Base-by-base conservation (phyloP, 2,113 vertebrate species). In the Aphyosemion australe region DNA sequence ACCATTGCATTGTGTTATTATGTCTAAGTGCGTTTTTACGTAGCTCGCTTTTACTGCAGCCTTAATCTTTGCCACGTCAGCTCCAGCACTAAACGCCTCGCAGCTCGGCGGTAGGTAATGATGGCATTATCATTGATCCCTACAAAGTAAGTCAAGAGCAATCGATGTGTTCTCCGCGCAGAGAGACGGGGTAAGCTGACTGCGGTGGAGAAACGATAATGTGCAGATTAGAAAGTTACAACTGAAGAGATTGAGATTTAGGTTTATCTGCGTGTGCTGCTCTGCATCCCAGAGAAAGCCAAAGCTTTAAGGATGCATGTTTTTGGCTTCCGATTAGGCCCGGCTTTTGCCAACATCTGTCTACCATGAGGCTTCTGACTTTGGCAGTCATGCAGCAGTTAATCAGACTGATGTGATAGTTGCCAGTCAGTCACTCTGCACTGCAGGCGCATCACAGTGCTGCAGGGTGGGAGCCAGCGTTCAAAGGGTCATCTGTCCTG, bases 331-430 rank as follows among this genome's bases (percentile, higher is more conserved):
- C 68, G 85, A 85, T 87, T 83, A 88, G 77, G 63, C 55, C 53
- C 10, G 21, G 65, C 59, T 50, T 3, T 72, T 61, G 71, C 74
- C 70, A 79, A 80, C 88, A 88, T 90, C 86, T 90, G 86, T 76
- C 71, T 68, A 58, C 80, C 71, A 73, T 87, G 79, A 76, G 79
- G 67, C 72, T 43, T 15, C 37, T 72, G 81, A 74, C 82, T 62
- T 78, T 74, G 65, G 69, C 75, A 79, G 80, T 61, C 80, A 62
- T 57, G 72, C 66, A 76, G 80, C 49, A 43, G 84, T 88, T 87
- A 80, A 86, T 87, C 76, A 68, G 71, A 69, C 46, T 26, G 69
- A 37, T 73, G 53, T 72, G 65, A 75, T 84, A 55, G 80, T 55
- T 51, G 54, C 63, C 64, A 39, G 54, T 56, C 31, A 57, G 73